A percentile compares a stretch with the other conserved stretches of the same genome.
Evolutionary conservation across 2,113 vertebrate genomes (phyloP).

Genomic region (Antechinus stuartii): DNA sequence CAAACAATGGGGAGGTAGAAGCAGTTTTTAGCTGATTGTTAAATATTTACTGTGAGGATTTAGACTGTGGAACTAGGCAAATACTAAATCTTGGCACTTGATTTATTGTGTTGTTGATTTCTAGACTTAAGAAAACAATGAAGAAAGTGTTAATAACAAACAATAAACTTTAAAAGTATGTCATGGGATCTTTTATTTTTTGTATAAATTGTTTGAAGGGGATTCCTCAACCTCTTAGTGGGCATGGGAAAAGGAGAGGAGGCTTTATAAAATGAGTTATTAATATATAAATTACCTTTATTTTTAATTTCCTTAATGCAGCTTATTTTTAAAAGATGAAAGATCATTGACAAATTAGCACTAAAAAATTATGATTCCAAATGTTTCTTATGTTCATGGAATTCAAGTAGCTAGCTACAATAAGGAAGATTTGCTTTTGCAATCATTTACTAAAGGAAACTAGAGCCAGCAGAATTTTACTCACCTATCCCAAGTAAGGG

Average conservation of each 20-base stretch:
- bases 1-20: neutral
- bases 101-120: neutral
- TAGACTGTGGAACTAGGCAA: neutral
- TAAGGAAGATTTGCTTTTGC: neutral
- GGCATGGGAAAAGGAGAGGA: neutral
- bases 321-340: neutral
- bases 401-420: neutral
- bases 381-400: neutral
- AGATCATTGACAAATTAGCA: neutral
- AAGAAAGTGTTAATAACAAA: neutral
- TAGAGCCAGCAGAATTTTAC: neutral
- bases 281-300: neutral
- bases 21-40: neutral
- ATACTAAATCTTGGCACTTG: neutral
- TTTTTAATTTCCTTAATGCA: neutral
- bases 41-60: neutral
- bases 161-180: neutral
- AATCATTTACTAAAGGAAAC: neutral
- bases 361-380: neutral
- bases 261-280: neutral
- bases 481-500: neutral
- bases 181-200: constrained; percentile 17
- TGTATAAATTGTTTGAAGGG: neutral
- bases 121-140: neutral
- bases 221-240: neutral